These are phyloP conservation scores for Tetheella fluctuosa DNA, from an alignment of 2,888 invertebrate genomes.

Conservation along the genomic window DNA sequence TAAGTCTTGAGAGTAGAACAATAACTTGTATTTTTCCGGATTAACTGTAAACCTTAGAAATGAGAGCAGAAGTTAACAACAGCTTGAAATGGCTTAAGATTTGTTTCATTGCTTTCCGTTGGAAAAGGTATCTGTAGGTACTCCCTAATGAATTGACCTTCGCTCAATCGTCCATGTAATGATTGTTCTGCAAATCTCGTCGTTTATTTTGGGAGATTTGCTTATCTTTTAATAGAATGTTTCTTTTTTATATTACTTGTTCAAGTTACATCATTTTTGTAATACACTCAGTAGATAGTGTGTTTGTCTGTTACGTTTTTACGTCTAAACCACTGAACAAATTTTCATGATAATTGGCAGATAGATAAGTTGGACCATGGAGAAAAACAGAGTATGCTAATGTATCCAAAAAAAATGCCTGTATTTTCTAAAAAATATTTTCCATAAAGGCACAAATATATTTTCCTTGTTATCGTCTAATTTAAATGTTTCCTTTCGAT, in stretches of 20 bases:
- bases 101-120: slow-evolving; percentile 25
- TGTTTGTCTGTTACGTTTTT: no score
- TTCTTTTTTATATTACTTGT: neutral
- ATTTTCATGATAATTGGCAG: no score
- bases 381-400: no score
- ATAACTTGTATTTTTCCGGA: slow-evolving; percentile 21
- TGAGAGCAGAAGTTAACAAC: slow-evolving; percentile 39
- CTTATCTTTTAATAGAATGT: slow-evolving; percentile 12
- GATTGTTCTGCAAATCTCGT: slow-evolving; percentile 29
- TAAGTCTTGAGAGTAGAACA: slow-evolving; percentile 20
- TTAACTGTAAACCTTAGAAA: slow-evolving; percentile 27
- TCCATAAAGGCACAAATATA: neutral
- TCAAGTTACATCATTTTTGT: neutral
- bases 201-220: slow-evolving; percentile 21
- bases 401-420: no score
- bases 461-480: neutral
- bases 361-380: no score
- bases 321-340: no score
- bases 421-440: no score
- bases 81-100: slow-evolving; percentile 26
- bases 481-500: neutral
- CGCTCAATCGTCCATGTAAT: slow-evolving; percentile 42
- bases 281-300: slow-evolving; percentile 10
- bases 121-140: slow-evolving; percentile 30
- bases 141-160: slow-evolving; percentile 52